Base-by-base conservation (phyloP, 2,888 invertebrate genomes). In the Automeris io region DNA sequence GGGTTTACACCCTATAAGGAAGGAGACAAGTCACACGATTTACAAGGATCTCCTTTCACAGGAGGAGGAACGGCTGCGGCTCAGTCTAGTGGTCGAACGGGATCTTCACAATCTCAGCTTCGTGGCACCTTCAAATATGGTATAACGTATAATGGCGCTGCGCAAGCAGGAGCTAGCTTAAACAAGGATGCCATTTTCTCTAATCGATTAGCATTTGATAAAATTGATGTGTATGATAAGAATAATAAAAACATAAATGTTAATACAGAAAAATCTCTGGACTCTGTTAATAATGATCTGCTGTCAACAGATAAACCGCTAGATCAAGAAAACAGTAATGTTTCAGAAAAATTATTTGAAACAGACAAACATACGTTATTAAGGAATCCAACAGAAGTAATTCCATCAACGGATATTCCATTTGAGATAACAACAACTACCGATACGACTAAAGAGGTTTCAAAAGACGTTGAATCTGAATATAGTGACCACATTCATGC, bases 31-130 rank as follows among this genome's bases (percentile, higher is more conserved):
- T 47, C 62, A 18, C 86, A 87, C 34, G 80, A 83, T 7, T 50
- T 61, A 8, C 87, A 89, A 46, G 76, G 81, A 34, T 75, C 72
- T 41, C 91, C 92, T 3, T 92, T 92, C 58, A 89, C 89, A 39
- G 95, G 95, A 1, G 92, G 93, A 21, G 95, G 95, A 5, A 90
- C 91, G 43, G 92, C 95, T 0, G 91, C 93, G 2, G 92, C 95
- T 2, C 94, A 95, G 69, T 92, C 94, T 36, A 93, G 92, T 46
- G 88, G 91, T 5, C 86, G 89, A 45, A 90, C 90, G 18, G 95
- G 95, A 3, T 93, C 94, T 68, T 93, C 94, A 12, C 95, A 95
- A 67, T 91, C 94, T 5, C 94, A 95, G 74, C 89, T 95, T 19
- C 92, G 93, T 57, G 95, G 95, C 2, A 92, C 93, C 22, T 95